Base-by-base conservation (phyloP, 2,797 vertebrate species). In the Peromyscus eremicus region DNA sequence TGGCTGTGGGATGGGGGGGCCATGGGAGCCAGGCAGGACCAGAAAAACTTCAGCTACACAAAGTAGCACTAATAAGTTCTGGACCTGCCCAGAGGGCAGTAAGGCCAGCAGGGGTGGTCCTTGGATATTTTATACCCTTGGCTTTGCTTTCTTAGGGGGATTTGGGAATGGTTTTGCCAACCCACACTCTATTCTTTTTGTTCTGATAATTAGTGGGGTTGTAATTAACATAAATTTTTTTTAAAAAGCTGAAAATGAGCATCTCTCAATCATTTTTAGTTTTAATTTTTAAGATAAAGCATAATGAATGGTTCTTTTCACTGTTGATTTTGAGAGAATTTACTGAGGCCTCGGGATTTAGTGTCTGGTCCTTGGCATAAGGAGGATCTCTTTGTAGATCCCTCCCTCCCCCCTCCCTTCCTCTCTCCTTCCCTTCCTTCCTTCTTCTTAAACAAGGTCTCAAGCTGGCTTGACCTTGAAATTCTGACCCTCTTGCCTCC, bases 211-310 rank as follows among this genome's bases (percentile, higher is more conserved):
- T 73, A 71, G n/a, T 23, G 70, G 73, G 79, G 43, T 80, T 89
- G 49, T 4, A 83, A 76, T 93, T 60, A 62, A 83, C 64, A 87
- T 32, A 70, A 34, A 40, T 40, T 25, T 68, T 66, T 25, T 73
- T 79, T 93, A 52, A 37, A 89, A 94, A 83, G 73, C 66, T 91
- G 71, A 95, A 95, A 94, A 64, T 64, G 70, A 95, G 37, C 21
- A 34, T n/a, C 87, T 55, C 43, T 92, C 57, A 37, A 60, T 25
- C 32, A 32, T 14, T 80, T 86, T 89, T 91, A 73, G 40, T 77
- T 92, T 81, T 75, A 25, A 66, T 87, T 92, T 96, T 84, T 73
- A 68, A 82, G 34, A 82, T 82, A 23, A 81, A 81, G 32, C 46
- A 34, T 43, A 92, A 14, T 52, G 32, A 76, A 89, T 60, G 49